These are phyloP conservation scores for Cryptus viduatorius DNA, from an alignment of 2,888 invertebrate genomes.

Conservation along the genomic window DNA sequence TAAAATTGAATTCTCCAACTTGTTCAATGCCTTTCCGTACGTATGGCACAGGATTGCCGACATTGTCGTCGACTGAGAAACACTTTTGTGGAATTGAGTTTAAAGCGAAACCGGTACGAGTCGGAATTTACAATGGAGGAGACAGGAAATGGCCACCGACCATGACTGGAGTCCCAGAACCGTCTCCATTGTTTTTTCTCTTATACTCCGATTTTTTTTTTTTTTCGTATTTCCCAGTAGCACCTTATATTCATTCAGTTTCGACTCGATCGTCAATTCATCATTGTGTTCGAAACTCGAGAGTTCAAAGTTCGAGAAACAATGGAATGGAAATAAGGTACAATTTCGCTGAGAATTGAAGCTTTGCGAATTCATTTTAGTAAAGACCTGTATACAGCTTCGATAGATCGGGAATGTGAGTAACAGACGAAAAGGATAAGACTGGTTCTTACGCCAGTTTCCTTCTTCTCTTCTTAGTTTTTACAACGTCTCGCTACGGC, in stretches of 20 bases:
- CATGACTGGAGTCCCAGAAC: constrained; percentile 64
- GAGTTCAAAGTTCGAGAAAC: neutral
- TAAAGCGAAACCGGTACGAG: constrained; percentile 55
- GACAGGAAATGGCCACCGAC: constrained; percentile 67
- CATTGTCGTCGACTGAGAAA: constrained; percentile 4
- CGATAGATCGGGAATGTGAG: constrained; percentile 1
- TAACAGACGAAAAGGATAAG: constrained; percentile 7
- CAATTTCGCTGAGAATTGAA: neutral
- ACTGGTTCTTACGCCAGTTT: constrained; percentile 48
- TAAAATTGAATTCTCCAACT: constrained; percentile 8
- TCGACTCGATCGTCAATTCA: neutral
- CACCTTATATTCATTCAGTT: neutral
- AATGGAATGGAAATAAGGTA: neutral
- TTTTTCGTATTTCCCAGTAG: constrained; percentile 4
- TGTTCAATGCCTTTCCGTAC: neutral
- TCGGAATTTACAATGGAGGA: constrained; percentile 53
- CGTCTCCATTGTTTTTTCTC: constrained; percentile 58
- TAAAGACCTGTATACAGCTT: neutral
- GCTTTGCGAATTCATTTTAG: neutral
- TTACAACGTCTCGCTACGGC: constrained; percentile 22
- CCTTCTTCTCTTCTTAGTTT: constrained; percentile 21
- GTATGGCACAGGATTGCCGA: neutral
- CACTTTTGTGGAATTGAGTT: constrained; percentile 21
- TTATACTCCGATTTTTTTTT: constrained; percentile 7
- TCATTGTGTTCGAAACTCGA: neutral